Conservation (phyloP, 1,140 invertebrate genomes). For the Ostrea denselamellosa region DNA sequence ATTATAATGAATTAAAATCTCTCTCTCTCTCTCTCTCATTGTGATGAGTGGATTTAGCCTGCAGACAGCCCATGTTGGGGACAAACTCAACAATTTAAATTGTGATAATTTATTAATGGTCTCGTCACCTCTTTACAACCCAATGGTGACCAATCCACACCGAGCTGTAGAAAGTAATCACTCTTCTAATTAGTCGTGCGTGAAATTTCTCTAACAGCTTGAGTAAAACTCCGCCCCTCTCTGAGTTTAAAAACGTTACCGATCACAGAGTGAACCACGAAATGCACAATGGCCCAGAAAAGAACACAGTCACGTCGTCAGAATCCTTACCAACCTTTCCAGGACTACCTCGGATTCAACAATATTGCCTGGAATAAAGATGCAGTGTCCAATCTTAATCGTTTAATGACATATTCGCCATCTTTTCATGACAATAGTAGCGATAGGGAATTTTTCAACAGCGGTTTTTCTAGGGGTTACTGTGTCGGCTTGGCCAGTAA, state of each 20-base stretch:
- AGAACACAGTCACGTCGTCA: not conserved
- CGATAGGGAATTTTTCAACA: not conserved
- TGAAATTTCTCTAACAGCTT: slow-evolving; percentile 6
- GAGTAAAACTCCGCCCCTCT: slow-evolving; percentile 18
- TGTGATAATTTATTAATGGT: not conserved
- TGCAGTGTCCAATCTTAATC: slow-evolving; percentile 34
- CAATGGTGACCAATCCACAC: slow-evolving; percentile 39
- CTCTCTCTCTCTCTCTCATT: slow-evolving; percentile 7
- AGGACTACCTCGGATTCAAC: slow-evolving; percentile 40
- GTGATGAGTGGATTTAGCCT: not conserved
- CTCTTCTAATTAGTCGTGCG: slow-evolving; percentile 10
- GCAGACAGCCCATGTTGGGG: not conserved
- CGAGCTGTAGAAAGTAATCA: not conserved
- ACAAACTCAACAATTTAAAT: too few relatives aligned
- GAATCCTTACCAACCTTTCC: slow-evolving; percentile 41
- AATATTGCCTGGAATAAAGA: slow-evolving; percentile 47
- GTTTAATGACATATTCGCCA: slow-evolving; percentile 40
- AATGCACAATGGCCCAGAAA: not conserved
- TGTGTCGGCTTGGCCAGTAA: not conserved
- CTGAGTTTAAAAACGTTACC: slow-evolving; percentile 1
- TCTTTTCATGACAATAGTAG: slow-evolving; percentile 41
- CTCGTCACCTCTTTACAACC: not conserved
- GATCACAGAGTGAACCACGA: not conserved
- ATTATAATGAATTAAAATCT: not conserved
- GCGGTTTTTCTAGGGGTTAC: not conserved